Base-by-base conservation (phyloP, 2,797 vertebrate genomes). In the Coendou prehensilis region DNA sequence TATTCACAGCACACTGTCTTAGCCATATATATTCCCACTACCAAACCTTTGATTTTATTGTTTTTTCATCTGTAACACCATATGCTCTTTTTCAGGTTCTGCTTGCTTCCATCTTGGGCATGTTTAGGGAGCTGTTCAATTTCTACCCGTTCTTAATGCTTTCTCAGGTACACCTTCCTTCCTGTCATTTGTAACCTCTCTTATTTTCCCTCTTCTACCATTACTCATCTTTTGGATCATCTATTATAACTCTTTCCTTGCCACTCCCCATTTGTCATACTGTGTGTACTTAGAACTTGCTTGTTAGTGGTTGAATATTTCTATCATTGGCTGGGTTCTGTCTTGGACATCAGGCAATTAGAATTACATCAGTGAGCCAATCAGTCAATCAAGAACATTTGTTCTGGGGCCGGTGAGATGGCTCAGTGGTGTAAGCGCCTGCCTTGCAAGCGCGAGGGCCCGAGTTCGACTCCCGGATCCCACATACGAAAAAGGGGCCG, bases 381-480 rank as follows among this genome's bases (percentile, higher is more conserved):
- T 33, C 59, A 88, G 37, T 57, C 22, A 78, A 56, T 91, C 56
- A 93, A 80, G 61, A 97, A 50, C 67, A 75, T 89, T 87, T 92
- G 50, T 23, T 95, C 26, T 28, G 54, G n/a, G n/a, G n/a, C n/a
- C n/a, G n/a, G n/a, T n/a, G n/a, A n/a, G n/a, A n/a, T n/a, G n/a
- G n/a, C n/a, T n/a, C n/a, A n/a, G n/a, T n/a, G n/a, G n/a, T n/a
- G n/a, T n/a, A n/a, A n/a, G n/a, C n/a, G n/a, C n/a, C n/a, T n/a
- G n/a, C n/a, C n/a, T n/a, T n/a, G n/a, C n/a, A n/a, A n/a, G n/a
- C n/a, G n/a, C n/a, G n/a, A n/a, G n/a, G n/a, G n/a, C n/a, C n/a
- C n/a, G n/a, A n/a, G n/a, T n/a, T n/a, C n/a, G n/a, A n/a, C n/a
- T n/a, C n/a, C n/a, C n/a, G n/a, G n/a, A n/a, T n/a, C n/a, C n/a